Conservation (phyloP, 2,113 vertebrate genomes). For the Trinectes maculatus region DNA sequence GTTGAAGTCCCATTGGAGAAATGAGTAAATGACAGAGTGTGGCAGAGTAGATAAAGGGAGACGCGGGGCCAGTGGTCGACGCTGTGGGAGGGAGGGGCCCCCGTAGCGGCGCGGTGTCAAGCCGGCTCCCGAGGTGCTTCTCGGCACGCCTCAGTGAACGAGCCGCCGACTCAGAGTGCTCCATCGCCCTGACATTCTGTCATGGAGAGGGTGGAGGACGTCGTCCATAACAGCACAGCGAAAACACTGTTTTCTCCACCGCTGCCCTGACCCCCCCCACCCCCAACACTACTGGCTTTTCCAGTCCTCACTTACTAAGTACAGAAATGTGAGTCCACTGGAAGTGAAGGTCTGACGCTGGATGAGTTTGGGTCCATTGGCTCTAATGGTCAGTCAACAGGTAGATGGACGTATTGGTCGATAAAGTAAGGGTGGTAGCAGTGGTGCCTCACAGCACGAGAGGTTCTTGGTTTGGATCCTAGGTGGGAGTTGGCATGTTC, state of each 20-base stretch:
- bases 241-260: conserved; percentile 65
- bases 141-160: conserved; percentile 59
- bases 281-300: conserved; percentile 35
- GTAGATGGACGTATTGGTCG: too few relatives aligned
- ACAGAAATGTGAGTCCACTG: conserved; percentile 39
- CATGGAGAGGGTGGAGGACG: conserved; percentile 60
- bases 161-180: conserved; percentile 54
- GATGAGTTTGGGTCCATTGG: too few relatives aligned
- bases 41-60: conserved; percentile 58
- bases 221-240: conserved; percentile 60
- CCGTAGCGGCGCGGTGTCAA: conserved; percentile 48
- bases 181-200: conserved; percentile 66
- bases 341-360: too few relatives aligned
- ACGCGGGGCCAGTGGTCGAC: conserved; percentile 34
- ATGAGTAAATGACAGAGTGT: conserved; percentile 66
- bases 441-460: too few relatives aligned
- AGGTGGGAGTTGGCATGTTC: too few relatives aligned
- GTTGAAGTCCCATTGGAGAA: conserved; percentile 48
- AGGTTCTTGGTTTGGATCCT: too few relatives aligned
- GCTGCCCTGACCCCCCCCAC: conserved; percentile 41
- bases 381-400: too few relatives aligned
- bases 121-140: conserved; percentile 61
- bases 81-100: conserved; percentile 31
- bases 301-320: conserved; percentile 34
- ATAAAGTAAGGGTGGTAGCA: too few relatives aligned